Evolutionary conservation across 2,113 vertebrate genomes (phyloP), one percentile per base, ranked within the genome.

Genomic region (Apistogramma diplotaenia): DNA sequence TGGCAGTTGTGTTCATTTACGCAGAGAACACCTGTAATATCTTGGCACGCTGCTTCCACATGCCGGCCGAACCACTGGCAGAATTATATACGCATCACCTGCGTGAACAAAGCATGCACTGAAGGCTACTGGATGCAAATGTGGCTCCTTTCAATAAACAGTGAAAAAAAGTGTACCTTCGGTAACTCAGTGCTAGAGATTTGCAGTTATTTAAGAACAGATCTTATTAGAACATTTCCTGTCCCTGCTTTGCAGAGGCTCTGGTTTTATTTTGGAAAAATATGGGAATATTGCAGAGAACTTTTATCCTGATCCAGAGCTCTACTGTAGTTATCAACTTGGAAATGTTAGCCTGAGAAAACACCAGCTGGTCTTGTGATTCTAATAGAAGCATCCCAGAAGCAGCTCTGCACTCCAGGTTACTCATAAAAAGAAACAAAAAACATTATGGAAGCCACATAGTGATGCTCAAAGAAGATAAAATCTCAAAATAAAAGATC

Each of bases 91-190:
- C 25, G 21, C 37, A 43, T 65, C 61, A 65, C 0, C 40, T 65
- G 21, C 7, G 4, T 62, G 60, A 27, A 43, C 21, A 65, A 65
- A 43, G 61, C 61, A 0, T 65, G 21, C 61, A 46, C 21, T 4
- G 61, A 65, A 65, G 3, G 8, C 6, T 18, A 18, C 21, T 0
- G 3, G 21, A 67, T 16, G 25, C 62, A 0, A 46, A 46, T 27
- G 8, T 67, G 62, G 37, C 62, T 11, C 25, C 43, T 15, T 67
- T 67, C 18, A 67, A 46, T 40, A 67, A 67, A 10, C 23, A 67
- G 3, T 25, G 16, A 65, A 49, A 65, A 65, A 1, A 43, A 4
- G 35, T 1, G 21, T 0, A 40, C 60, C 0, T 65, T 3, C 15
- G n/a, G 35, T n/a, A 43, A 65, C 59, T 21, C n/a, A 16, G 35